Conservation (phyloP, 2,888 invertebrate genomes). For the Macaria liturata region DNA sequence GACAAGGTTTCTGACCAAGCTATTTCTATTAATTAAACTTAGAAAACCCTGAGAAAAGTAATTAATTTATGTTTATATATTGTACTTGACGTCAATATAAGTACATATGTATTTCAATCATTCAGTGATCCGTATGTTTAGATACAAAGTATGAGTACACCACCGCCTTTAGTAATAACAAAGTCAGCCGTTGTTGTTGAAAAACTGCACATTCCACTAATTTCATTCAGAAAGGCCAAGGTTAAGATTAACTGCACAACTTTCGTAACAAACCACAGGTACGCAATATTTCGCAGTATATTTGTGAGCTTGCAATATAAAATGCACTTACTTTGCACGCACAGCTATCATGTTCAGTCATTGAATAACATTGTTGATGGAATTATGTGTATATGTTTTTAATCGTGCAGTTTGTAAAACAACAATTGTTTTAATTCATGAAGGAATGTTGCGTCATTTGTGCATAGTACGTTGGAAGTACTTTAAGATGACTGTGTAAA, state of each 20-base stretch:
- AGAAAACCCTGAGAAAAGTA: no score
- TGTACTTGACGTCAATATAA: no score
- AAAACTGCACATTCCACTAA: constrained; percentile 5
- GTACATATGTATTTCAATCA: no score
- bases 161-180: no score
- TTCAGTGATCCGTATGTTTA: no score
- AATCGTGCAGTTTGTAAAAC: neutral
- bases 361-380: neutral
- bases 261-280: constrained; percentile 15
- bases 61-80: no score
- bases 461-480: no score
- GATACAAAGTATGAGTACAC: no score
- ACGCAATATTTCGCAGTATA: constrained; percentile 12
- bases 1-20: no score
- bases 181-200: constrained; percentile 5
- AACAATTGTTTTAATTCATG: neutral
- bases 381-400: neutral
- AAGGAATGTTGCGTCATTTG: neutral
- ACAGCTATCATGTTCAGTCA: neutral
- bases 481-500: no score
- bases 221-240: constrained; percentile 24
- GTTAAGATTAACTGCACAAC: constrained; percentile 16
- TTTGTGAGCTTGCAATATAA: constrained; percentile 1
- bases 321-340: constrained; percentile 3
- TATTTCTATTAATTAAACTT: no score